phyloP scores from a whole-genome alignment of 2,888 invertebrate genomes.

The Thalpophila matura region DNA sequence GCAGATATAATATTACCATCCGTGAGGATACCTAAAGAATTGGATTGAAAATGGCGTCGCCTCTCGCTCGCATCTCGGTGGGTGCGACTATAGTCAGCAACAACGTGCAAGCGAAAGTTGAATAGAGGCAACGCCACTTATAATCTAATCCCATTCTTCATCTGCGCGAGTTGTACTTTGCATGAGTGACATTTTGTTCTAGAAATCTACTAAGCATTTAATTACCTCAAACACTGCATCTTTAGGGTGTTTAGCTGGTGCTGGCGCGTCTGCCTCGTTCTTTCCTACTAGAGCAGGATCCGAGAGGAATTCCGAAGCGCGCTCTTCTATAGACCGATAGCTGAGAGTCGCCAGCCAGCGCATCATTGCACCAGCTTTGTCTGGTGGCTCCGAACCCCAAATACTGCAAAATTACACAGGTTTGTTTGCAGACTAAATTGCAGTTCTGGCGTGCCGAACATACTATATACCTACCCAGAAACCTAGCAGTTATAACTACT shows the following conservation, averaged over 20 bases:
- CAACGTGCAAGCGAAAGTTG: too few relatives aligned
- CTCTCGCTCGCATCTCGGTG: too few relatives aligned
- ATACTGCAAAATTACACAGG: conserved; percentile 63
- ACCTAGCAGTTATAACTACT: background rate
- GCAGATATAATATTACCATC: too few relatives aligned
- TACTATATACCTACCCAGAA: background rate
- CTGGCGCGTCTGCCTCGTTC: conserved; percentile 59
- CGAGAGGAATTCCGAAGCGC: conserved; percentile 70
- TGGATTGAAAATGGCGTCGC: too few relatives aligned
- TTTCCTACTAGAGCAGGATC: conserved; percentile 74
- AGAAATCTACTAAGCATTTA: background rate
- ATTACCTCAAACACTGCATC: conserved; percentile 82
- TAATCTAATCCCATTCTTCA: too few relatives aligned
- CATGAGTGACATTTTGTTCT: too few relatives aligned
- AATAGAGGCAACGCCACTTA: too few relatives aligned
- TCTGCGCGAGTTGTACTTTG: too few relatives aligned
- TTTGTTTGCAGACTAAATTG: background rate
- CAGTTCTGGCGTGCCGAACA: too few relatives aligned
- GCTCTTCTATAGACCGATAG: conserved; percentile 79
- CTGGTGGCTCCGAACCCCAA: conserved; percentile 79
- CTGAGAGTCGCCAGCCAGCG: conserved; percentile 86
- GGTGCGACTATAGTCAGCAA: too few relatives aligned
- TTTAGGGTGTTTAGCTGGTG: conserved; percentile 75
- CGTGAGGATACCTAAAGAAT: too few relatives aligned
- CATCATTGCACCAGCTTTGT: conserved; percentile 79